These are phyloP conservation scores for Pterocles orientalis DNA, from an alignment of 2,113 vertebrate genomes.

Conservation along the genomic window DNA sequence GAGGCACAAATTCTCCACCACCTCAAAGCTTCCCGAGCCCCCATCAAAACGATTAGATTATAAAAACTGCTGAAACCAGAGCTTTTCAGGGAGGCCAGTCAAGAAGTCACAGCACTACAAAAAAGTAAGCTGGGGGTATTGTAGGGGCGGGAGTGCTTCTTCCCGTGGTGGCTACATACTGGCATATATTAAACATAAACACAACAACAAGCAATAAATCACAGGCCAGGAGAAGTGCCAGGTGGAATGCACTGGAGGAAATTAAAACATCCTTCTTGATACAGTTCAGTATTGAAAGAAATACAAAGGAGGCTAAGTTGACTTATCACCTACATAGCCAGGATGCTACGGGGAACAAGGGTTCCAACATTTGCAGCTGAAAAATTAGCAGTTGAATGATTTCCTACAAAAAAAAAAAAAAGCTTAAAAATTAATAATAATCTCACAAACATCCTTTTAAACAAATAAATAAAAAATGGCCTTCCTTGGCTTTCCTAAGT, in stretches of 20 bases:
- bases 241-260: conserved; percentile 52
- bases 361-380: not conserved
- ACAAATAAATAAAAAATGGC: not conserved
- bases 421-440: not conserved
- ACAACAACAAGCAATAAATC: conserved; percentile 70
- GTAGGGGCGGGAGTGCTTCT: not conserved
- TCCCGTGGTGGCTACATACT: not conserved
- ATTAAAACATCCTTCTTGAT: conserved; percentile 68
- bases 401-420: not conserved
- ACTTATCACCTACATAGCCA: conserved; percentile 17
- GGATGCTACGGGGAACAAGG: not conserved
- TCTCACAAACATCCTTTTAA: not conserved
- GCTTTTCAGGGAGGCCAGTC: conserved; percentile 35
- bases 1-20: conserved; percentile 45
- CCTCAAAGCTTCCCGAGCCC: not conserved
- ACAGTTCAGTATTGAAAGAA: conserved; percentile 43
- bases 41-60: conserved; percentile 28
- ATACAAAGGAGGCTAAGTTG: conserved; percentile 38
- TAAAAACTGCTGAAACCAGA: conserved; percentile 56
- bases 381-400: not conserved
- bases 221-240: conserved; percentile 62
- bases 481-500: not conserved
- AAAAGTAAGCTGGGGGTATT: not conserved
- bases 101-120: not conserved
- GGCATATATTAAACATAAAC: conserved; percentile 53